Percentiles rank a stretch among this genome's conserved stretches.
phyloP scores from a whole-genome alignment of 1,140 invertebrate genomes.

The Oncopodura yosiiana region DNA sequence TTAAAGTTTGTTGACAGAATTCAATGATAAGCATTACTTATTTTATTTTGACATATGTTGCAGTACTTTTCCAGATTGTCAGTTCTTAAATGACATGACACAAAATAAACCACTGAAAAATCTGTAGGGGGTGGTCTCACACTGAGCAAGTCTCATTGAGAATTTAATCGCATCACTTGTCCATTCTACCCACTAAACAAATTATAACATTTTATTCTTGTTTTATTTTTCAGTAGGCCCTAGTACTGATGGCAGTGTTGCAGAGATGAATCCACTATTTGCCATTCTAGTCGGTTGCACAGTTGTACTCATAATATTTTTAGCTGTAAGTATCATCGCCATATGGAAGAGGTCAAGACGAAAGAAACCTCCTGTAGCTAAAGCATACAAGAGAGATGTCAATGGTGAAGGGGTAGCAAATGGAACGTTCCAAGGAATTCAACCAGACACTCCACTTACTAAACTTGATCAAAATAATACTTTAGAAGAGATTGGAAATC shows the following conservation, averaged over 20 bases:
- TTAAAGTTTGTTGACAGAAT: too few relatives aligned
- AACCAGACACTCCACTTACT: slow-evolving; percentile 20
- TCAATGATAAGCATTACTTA: too few relatives aligned
- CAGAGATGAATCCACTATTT: slow-evolving; percentile 30
- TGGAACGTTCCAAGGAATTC: slow-evolving; percentile 24
- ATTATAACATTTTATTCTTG: too few relatives aligned
- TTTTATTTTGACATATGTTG: too few relatives aligned
- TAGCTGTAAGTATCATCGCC: slow-evolving; percentile 30
- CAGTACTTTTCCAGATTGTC: too few relatives aligned
- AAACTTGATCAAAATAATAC: slow-evolving; percentile 33
- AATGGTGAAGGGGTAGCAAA: slow-evolving; percentile 7
- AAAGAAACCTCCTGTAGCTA: slow-evolving; percentile 31
- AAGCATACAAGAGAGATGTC: slow-evolving; percentile 15
- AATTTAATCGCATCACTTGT: too few relatives aligned
- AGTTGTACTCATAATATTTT: slow-evolving; percentile 30
- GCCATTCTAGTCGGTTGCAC: slow-evolving; percentile 33
- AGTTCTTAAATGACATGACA: too few relatives aligned
- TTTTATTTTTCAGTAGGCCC: slow-evolving; percentile 14
- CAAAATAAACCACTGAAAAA: too few relatives aligned
- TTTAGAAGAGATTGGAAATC: slow-evolving; percentile 43
- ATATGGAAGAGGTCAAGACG: slow-evolving; percentile 35
- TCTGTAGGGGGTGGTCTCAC: too few relatives aligned
- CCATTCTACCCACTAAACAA: too few relatives aligned
- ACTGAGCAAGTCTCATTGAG: too few relatives aligned
- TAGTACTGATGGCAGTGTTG: slow-evolving; percentile 13